Conservation (phyloP, 2,888 invertebrate genomes). For the Corythucha ciliata region DNA sequence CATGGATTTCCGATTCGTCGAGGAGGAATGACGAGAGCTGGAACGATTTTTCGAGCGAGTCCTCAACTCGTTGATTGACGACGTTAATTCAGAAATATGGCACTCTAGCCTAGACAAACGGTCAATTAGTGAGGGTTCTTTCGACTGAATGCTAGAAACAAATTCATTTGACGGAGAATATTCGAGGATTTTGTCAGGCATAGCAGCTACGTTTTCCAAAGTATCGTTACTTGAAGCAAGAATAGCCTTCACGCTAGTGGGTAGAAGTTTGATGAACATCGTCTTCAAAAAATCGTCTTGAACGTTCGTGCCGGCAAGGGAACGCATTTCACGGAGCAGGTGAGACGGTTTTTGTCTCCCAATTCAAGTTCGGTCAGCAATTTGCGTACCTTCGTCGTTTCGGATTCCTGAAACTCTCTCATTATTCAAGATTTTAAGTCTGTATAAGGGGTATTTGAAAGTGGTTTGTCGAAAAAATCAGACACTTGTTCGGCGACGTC, state of each 20-base stretch:
- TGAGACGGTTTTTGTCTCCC: conserved; percentile 15
- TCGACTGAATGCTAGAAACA: no score
- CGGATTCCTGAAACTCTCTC: conserved; percentile 31
- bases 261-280: conserved; percentile 10
- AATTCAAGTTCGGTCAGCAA: conserved; percentile 11
- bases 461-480: conserved; percentile 33
- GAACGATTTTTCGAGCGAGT: no score
- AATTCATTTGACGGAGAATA: conserved; percentile 2
- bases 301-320: conserved; percentile 1
- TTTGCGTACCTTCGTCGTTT: conserved; percentile 28
- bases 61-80: no score
- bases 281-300: conserved; percentile 11
- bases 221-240: background rate
- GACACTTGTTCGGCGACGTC: conserved; percentile 34
- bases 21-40: no score
- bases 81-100: no score
- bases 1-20: no score
- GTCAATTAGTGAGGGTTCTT: no score
- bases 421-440: conserved; percentile 32
- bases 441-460: conserved; percentile 22
- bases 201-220: conserved; percentile 4
- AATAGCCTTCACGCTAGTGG: conserved; percentile 1
- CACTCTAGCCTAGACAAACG: no score
- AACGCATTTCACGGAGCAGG: conserved; percentile 17
- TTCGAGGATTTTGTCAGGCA: conserved; percentile 16